Evolutionary conservation across 2,113 vertebrate genomes (phyloP).

Genomic region (Brevimyrus niger): DNA sequence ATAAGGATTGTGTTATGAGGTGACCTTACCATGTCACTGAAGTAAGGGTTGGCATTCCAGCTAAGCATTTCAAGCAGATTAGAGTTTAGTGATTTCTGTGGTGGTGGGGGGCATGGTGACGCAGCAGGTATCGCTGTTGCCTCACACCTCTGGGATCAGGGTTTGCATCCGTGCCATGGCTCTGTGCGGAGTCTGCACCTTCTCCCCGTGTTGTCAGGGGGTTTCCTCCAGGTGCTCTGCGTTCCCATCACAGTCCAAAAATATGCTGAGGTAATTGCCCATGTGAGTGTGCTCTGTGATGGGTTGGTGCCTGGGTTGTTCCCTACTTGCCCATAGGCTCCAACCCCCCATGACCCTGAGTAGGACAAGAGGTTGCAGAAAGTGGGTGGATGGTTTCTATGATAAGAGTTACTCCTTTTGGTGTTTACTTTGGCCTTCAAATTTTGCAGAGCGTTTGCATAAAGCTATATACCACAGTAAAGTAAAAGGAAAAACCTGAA

Average conservation of each 20-base stretch:
- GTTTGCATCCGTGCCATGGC: too few relatives aligned
- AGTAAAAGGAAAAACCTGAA: background rate
- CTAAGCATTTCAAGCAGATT: background rate
- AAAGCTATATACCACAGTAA: background rate
- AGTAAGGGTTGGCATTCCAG: background rate
- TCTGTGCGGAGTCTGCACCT: background rate
- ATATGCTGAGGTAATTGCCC: background rate
- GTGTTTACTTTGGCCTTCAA: background rate
- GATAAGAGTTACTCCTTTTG: background rate
- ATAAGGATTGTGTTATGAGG: background rate
- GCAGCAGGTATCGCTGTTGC: too few relatives aligned
- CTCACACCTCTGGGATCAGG: too few relatives aligned
- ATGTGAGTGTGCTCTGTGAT: background rate
- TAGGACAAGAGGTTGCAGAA: background rate
- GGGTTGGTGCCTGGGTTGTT: background rate
- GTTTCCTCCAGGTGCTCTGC: background rate
- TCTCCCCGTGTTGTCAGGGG: background rate
- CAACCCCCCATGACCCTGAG: background rate
- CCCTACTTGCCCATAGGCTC: background rate
- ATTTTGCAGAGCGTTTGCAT: background rate
- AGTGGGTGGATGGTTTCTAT: background rate
- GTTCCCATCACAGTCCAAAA: background rate
- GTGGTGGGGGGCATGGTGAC: background rate
- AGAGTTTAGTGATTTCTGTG: background rate
- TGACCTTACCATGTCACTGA: background rate